phyloP scores from a whole-genome alignment of 2,797 vertebrate species.

The Merluccius polli region DNA sequence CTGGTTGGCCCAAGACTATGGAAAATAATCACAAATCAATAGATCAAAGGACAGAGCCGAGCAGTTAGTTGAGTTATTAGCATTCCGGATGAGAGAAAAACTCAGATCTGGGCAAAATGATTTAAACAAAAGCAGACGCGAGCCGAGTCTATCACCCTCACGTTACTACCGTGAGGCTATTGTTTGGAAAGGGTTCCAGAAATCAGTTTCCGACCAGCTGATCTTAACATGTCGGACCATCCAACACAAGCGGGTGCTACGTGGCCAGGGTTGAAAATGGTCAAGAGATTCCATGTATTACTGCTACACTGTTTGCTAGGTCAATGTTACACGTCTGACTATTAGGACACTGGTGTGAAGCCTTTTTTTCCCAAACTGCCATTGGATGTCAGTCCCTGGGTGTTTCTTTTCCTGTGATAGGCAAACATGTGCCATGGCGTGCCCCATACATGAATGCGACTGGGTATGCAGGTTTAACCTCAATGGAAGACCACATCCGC shows the following conservation, averaged over 20 bases:
- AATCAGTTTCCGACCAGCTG: not conserved
- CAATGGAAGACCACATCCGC: not conserved
- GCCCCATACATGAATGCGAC: not conserved
- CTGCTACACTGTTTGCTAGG: not conserved
- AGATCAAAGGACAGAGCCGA: constrained; percentile 7
- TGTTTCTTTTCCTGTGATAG: not conserved
- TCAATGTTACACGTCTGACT: not conserved
- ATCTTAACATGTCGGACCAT: not conserved
- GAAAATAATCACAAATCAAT: constrained; percentile 8
- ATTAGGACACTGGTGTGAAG: not conserved
- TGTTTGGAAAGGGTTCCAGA: not conserved
- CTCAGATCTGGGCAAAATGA: constrained; percentile 16
- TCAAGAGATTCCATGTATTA: not conserved
- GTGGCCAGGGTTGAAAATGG: not conserved
- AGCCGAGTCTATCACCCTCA: not conserved
- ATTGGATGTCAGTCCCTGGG: not conserved
- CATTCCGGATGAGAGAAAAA: constrained; percentile 29
- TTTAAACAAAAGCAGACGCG: constrained; percentile 19
- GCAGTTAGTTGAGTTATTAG: constrained; percentile 31
- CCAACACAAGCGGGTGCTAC: not conserved
- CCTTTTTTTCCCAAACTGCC: not conserved
- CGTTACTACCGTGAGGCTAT: not conserved
- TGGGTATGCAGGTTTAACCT: not conserved
- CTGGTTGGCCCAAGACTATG: not conserved
- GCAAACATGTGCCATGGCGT: not conserved